Conservation (phyloP, 37 sponge, comb jelly and placozoan genomes). For the Eunapius fragilis region DNA sequence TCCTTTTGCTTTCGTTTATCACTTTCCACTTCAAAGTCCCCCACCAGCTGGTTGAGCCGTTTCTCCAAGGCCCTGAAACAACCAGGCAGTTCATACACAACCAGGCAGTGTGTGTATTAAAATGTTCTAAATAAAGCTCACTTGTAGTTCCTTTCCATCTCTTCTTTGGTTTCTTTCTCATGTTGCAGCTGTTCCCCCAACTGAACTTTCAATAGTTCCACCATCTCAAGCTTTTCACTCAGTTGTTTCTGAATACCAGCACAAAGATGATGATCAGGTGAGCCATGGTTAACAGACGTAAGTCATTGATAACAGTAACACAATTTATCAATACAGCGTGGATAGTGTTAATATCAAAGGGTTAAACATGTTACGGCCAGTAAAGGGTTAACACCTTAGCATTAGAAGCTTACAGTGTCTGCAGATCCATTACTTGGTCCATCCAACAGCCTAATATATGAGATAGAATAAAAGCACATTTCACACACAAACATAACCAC, state of each 20-base stretch:
- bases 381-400: neutral
- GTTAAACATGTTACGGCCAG: neutral
- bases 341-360: neutral
- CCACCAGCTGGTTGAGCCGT: neutral
- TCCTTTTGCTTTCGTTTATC: neutral
- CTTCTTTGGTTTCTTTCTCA: conserved; percentile 40
- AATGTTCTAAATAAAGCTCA: conserved; percentile 13
- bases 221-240: conserved; percentile 37
- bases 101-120: too few species aligned
- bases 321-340: too few species aligned
- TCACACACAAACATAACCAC: too few species aligned
- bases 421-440: too few species aligned
- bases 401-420: too few species aligned
- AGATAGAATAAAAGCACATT: too few species aligned
- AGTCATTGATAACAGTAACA: too few species aligned
- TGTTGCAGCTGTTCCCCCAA: conserved; percentile 59
- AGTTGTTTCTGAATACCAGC: conserved; percentile 25
- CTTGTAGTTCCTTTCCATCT: conserved; percentile 37
- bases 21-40: conserved; percentile 9
- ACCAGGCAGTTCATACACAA: too few species aligned
- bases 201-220: conserved; percentile 9
- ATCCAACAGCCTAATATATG: too few species aligned
- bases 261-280: neutral
- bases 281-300: neutral
- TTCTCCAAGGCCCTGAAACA: conserved; percentile 23